Percentiles rank a stretch among this genome's conserved stretches.
These are phyloP conservation scores for Trachemys scripta DNA, from an alignment of 2,113 vertebrate species.

Conservation along the genomic window DNA sequence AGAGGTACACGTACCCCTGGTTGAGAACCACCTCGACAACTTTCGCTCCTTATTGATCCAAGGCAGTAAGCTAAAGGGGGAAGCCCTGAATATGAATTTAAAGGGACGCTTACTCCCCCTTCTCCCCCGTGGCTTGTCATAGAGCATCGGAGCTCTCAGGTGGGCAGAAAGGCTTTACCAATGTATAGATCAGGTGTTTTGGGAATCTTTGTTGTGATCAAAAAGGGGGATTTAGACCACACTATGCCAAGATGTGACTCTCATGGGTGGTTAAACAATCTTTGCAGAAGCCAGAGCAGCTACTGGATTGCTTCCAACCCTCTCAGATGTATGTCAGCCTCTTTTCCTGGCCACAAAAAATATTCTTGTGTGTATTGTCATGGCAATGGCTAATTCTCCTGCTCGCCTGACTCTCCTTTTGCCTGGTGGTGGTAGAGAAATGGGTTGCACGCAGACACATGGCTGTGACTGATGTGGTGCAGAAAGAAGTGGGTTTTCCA, in stretches of 20 bases:
- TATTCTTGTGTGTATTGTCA: neutral
- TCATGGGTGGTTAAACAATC: neutral
- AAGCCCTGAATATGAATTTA: neutral
- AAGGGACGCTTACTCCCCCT: neutral
- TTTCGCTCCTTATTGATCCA: accelerated
- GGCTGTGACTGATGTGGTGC: neutral
- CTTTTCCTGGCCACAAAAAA: neutral
- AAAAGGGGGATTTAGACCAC: neutral
- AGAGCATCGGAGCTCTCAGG: neutral
- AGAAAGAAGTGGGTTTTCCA: neutral
- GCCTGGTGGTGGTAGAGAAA: neutral
- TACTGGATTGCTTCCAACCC: neutral
- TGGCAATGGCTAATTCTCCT: neutral
- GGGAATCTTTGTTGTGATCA: neutral
- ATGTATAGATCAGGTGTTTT: neutral
- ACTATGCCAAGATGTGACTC: neutral
- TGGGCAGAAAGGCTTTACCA: neutral
- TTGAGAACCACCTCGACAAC: neutral
- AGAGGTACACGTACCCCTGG: no score
- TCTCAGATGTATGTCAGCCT: neutral
- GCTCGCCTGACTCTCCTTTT: neutral
- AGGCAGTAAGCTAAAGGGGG: neutral
- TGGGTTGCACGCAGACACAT: accelerated
- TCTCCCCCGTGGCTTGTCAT: neutral
- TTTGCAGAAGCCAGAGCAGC: neutral